These are phyloP conservation scores for Platalea minor DNA, from an alignment of 2,797 vertebrate species.

Conservation along the genomic window DNA sequence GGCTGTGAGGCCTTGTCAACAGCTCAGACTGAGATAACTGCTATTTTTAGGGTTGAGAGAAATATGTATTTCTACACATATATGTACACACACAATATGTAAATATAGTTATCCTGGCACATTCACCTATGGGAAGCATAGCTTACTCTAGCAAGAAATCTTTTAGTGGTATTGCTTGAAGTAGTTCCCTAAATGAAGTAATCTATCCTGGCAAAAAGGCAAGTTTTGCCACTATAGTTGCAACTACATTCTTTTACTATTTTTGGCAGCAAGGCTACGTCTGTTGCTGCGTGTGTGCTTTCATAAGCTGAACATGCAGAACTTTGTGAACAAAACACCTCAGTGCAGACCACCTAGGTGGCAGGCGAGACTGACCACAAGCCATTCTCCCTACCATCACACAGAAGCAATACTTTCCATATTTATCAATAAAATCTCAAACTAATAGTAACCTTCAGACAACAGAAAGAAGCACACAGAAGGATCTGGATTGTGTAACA, in stretches of 20 bases:
- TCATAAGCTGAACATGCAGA: not conserved
- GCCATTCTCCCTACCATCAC: not conserved
- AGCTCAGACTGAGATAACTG: not conserved
- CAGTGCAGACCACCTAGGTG: not conserved
- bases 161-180: not conserved
- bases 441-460: not conserved
- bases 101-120: not conserved
- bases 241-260: not conserved
- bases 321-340: not conserved
- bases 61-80: not conserved
- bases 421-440: not conserved
- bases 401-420: not conserved
- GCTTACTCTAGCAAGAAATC: not conserved
- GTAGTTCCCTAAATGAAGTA: not conserved
- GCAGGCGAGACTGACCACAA: not conserved
- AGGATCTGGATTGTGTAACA: not conserved
- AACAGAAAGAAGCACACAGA: not conserved
- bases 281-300: rapidly evolving
- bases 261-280: not conserved
- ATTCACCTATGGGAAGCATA: not conserved
- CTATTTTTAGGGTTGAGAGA: not conserved
- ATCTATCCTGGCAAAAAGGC: not conserved
- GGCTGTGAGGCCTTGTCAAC: not conserved
- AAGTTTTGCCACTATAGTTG: not conserved
- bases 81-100: not conserved